These are phyloP conservation scores for Aphidius colemani DNA, from an alignment of 2,888 invertebrate species.

Conservation along the genomic window DNA sequence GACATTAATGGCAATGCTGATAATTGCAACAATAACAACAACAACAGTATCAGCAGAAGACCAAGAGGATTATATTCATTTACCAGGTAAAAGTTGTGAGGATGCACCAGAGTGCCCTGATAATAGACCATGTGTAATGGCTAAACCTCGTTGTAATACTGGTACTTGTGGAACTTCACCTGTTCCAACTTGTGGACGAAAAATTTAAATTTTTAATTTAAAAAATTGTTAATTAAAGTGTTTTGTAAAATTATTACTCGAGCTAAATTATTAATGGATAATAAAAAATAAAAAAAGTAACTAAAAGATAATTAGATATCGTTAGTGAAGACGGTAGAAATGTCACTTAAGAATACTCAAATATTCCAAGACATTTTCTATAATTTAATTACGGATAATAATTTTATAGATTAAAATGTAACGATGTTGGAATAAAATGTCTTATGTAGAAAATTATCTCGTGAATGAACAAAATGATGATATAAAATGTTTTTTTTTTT, in stretches of 20 bases:
- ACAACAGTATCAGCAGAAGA: conserved; percentile 25
- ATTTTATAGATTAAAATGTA: too few species aligned
- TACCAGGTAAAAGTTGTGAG: conserved; percentile 43
- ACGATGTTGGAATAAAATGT: neutral
- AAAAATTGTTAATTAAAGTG: too few species aligned
- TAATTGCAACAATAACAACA: conserved; percentile 9
- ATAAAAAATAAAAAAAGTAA: too few species aligned
- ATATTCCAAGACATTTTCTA: too few species aligned
- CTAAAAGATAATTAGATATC: too few species aligned
- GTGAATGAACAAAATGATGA: too few species aligned
- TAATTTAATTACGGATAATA: too few species aligned
- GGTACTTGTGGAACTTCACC: conserved; percentile 40
- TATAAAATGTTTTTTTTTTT: neutral
- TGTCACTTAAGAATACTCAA: too few species aligned
- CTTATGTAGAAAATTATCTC: neutral
- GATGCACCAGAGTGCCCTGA: conserved; percentile 47
- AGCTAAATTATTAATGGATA: too few species aligned
- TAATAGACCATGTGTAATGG: conserved; percentile 42
- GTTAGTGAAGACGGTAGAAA: too few species aligned
- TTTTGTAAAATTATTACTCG: too few species aligned
- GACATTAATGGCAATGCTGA: conserved; percentile 31
- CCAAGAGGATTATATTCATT: conserved; percentile 42
- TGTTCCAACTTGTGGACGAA: conserved; percentile 42
- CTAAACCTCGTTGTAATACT: conserved; percentile 38
- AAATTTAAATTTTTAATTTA: conserved; percentile 20